A percentile compares a stretch with the other conserved stretches of the same genome.
phyloP scores from a whole-genome alignment of 2,113 vertebrate genomes.

The Plecturocebus donacophilus region DNA sequence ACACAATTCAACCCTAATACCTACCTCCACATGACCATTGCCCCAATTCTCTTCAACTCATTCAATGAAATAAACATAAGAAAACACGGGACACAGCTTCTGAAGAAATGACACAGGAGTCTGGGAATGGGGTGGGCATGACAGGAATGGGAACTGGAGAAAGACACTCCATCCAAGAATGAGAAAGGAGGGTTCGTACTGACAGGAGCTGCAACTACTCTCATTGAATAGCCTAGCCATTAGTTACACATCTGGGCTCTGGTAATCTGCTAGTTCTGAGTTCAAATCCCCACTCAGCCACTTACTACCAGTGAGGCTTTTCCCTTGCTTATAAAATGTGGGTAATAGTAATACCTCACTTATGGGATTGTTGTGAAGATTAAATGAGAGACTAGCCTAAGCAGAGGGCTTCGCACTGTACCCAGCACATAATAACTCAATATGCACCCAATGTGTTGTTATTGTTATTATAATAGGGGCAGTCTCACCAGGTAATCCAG shows the following conservation, averaged over 20 bases:
- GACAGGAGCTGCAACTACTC: no score
- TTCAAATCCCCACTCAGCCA: not conserved
- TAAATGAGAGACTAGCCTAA: rapidly evolving
- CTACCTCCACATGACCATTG: not conserved
- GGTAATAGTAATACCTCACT: not conserved
- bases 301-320: not conserved
- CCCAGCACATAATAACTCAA: no score
- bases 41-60: not conserved
- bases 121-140: no score
- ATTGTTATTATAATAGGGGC: rapidly evolving
- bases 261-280: not conserved
- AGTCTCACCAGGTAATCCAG: not conserved
- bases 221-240: no score
- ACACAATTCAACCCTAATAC: not conserved
- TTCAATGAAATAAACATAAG: not conserved
- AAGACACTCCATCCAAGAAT: not conserved
- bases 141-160: not conserved
- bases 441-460: not conserved
- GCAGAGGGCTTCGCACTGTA: not conserved
- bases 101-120: not conserved
- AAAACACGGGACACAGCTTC: not conserved
- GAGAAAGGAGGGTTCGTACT: not conserved
- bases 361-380: not conserved
- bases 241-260: not conserved
- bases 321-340: not conserved